Evolutionary conservation across 2,113 vertebrate genomes (phyloP).

Genomic region (Promerops cafer): DNA sequence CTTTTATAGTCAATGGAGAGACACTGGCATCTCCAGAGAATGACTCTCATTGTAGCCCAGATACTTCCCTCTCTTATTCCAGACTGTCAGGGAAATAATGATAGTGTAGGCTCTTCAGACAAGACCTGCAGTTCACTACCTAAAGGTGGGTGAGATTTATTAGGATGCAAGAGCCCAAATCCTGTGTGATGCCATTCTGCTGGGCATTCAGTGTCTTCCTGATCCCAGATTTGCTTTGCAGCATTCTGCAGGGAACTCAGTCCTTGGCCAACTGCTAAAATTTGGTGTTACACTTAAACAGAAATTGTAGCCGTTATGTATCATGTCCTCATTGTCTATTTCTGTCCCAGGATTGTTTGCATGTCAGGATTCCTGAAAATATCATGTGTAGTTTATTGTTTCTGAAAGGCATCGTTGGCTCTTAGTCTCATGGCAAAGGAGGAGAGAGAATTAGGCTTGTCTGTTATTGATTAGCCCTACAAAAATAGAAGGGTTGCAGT

Average conservation of each 20-base stretch:
- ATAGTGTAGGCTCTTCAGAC: background rate
- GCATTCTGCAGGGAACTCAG: background rate
- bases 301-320: background rate
- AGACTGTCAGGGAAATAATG: background rate
- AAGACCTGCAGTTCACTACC: background rate
- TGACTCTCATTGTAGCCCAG: background rate
- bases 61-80: background rate
- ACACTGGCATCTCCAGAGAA: background rate
- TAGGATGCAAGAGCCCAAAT: background rate
- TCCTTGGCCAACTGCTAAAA: background rate
- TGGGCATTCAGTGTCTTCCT: background rate
- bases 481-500: background rate
- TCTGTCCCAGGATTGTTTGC: background rate
- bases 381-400: background rate
- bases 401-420: background rate
- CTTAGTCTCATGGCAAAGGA: background rate
- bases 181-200: background rate
- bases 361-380: slow-evolving; percentile 29
- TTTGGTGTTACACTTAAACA: background rate
- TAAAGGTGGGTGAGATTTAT: background rate
- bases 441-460: background rate
- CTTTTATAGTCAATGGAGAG: background rate
- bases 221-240: background rate
- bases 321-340: background rate
- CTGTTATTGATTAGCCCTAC: slow-evolving; percentile 27